Evolutionary conservation across 2,113 vertebrate genomes (phyloP), one percentile per base, ranked within the genome.

Genomic region (Vulpes vulpes): DNA sequence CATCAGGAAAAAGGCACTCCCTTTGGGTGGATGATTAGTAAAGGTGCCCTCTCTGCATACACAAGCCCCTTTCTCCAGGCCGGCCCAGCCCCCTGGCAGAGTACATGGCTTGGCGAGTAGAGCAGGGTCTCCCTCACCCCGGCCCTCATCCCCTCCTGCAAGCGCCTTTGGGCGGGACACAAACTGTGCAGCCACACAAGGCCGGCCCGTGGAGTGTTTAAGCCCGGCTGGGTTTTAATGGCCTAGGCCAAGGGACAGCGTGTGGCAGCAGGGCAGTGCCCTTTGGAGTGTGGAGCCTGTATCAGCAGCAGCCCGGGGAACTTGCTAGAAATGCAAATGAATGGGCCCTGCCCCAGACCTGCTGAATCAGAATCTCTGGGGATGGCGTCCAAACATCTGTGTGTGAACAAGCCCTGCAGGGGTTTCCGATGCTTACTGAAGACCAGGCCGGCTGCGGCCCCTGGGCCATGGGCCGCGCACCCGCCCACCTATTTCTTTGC

Each of bases 391-490:
- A 71, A 59, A 38, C 55, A 7, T 43, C 78, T 83, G 86, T 76
- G 30, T 53, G 43, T 91, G 35, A 59, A 38, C 4, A 43, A 79
- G 89, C 32, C 2, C 25, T 62, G 35, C 43, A 49, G 35, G 59
- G 78, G 17, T 53, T 67, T 51, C 55, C 49, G 65, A 32, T 17
- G 69, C 25, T 84, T 55, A 35, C 84, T 57, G 11, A 88, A 35
- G 22, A 35, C 4, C 0, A 76, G 93, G 71, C 76, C 19, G 27
- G 16, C 78, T 0, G 53, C 64, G 30, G 71, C 5, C 57, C 25
- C 38, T 4, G 35, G 1, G 15, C 82, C 4, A 15, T 3, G 9
- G 6, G 6, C 1, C 10, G 27, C 0, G 30, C 12, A 2, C 17
- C 80, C 22, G 32, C 16, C 16, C 11, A 30, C 57, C 69, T 71